Evolutionary conservation across 30 jellyfish, hydroid and myxozoan genomes (phyloP), one percentile per base, ranked within the genome.

Genomic region (Cassiopea andromeda): DNA sequence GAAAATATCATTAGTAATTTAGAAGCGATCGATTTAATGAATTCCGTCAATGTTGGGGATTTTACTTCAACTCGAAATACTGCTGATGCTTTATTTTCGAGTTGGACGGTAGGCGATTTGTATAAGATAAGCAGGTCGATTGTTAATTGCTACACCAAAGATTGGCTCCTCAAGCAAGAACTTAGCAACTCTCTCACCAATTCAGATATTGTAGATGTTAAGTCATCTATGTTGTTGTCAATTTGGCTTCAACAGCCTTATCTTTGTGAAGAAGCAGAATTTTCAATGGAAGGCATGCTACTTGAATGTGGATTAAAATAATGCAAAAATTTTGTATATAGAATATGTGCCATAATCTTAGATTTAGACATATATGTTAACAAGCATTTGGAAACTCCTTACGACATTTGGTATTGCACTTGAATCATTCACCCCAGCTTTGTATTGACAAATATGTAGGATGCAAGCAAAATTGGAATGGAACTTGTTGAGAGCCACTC

Each of bases 171-270:
- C 12, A 95, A 95, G 67, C 90, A 83, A 70, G 73, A 76, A 2
- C 44, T 95, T 1, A 81, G 85, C 66, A 80, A 67, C n/a, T 82
- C 71, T 6, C 83, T 91, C 69, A 75, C 85, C 7, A 48, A 57
- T 44, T 45, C 2, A 73, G 88, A 81, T 70, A 14, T 6, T 58
- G 58, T 77, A 0, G 66, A 69, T 1, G 45, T 48, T 13, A 87
- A 73, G n/a, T 60, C 81, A 43, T 60, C 97, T 2, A 87, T 87
- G 13, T 77, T 78, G 16, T 54, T 92, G n/a, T 85, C 93, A 1
- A 59, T 92, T 59, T 96, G 98, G 99, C 88, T 96, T 17, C 99
- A 96, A 79, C 97, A 96, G 61, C 99, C 99, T 1, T 92, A 83
- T 80, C 50, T 96, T 16, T 92, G 69, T 47, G 97, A 85, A 8